phyloP scores from a whole-genome alignment of 2,113 vertebrate genomes.

The Hyla sarda region DNA sequence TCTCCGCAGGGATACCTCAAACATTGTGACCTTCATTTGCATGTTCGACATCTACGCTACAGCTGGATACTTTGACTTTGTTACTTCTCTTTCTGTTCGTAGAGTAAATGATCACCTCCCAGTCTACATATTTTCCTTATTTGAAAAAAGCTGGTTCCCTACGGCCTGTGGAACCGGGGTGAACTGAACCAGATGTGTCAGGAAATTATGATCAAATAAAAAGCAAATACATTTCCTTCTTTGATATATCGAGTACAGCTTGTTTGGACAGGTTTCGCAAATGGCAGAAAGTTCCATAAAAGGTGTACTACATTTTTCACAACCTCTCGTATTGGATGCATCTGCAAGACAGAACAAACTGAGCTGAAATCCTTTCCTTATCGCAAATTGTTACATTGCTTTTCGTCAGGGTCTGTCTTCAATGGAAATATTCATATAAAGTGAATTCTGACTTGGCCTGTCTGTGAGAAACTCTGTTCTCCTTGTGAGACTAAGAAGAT shows the following conservation, averaged over 20 bases:
- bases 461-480: neutral
- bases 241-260: neutral
- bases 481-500: neutral
- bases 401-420: neutral
- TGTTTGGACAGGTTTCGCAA: conserved; percentile 7
- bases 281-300: conserved; percentile 19
- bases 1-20: neutral
- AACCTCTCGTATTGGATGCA: neutral
- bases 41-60: neutral
- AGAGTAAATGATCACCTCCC: neutral
- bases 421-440: conserved; percentile 9
- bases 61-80: neutral
- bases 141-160: neutral
- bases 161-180: neutral
- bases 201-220: conserved; percentile 14
- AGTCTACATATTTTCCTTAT: conserved; percentile 10
- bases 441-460: neutral
- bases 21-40: neutral
- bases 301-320: neutral
- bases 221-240: conserved; percentile 3
- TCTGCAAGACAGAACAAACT: neutral
- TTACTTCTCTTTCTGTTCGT: neutral
- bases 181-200: conserved; percentile 37
- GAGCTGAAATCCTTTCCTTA: conserved; percentile 1
- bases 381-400: neutral